Evolutionary conservation across 2,113 vertebrate genomes (phyloP).

Genomic region (Plotosus lineatus): DNA sequence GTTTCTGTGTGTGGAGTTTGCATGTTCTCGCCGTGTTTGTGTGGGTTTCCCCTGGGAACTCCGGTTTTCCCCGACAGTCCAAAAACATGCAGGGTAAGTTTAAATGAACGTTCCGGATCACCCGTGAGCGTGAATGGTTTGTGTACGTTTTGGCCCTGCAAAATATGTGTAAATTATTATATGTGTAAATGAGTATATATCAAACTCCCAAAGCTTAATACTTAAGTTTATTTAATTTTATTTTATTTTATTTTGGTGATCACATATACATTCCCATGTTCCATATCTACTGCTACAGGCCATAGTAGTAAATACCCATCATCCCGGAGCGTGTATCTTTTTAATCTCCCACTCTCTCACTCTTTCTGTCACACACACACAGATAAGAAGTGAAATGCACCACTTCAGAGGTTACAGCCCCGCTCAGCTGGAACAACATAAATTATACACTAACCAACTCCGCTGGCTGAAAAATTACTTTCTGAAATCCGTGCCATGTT

Average conservation of each 20-base stretch:
- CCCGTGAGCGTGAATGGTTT: too few species aligned
- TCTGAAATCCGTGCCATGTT: constrained; percentile 51
- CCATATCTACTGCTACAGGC: background rate
- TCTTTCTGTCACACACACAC: background rate
- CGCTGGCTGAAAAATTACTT: constrained; percentile 65
- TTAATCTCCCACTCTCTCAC: background rate
- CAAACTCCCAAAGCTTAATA: background rate
- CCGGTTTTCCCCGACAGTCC: too few species aligned
- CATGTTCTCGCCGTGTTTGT: too few species aligned
- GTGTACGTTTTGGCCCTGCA: too few species aligned
- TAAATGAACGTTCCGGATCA: too few species aligned
- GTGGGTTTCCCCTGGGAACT: too few species aligned
- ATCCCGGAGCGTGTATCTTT: background rate
- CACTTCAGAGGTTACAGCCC: constrained; percentile 42
- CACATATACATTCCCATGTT: background rate
- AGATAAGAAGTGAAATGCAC: background rate
- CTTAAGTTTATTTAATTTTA: background rate
- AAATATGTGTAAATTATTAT: background rate
- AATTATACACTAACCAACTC: constrained; percentile 45
- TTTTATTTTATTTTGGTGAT: background rate
- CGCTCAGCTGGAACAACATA: constrained; percentile 35
- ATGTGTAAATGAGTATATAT: background rate
- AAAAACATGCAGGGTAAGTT: too few species aligned
- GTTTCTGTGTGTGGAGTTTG: too few species aligned
- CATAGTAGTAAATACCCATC: background rate